These are phyloP conservation scores for Epizoanthus scotinus DNA, from an alignment of 92 coral and sea anemone species.

Conservation along the genomic window DNA sequence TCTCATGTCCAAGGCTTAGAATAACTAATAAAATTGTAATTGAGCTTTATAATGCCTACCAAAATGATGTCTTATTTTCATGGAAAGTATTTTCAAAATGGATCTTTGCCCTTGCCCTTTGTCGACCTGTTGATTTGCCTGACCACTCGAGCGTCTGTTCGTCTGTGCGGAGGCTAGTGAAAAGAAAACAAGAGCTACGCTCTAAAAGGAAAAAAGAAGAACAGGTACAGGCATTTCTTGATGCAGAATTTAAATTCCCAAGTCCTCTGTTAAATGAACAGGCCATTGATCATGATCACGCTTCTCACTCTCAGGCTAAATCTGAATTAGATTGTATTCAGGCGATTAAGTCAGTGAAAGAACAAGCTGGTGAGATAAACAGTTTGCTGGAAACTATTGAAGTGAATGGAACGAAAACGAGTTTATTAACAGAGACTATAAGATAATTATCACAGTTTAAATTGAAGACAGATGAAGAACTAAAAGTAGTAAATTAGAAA, in stretches of 20 bases:
- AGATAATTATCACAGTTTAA: no score
- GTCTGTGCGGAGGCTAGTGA: no score
- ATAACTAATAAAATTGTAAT: background rate
- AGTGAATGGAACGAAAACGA: background rate
- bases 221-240: background rate
- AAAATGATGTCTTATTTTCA: slow-evolving; percentile 5
- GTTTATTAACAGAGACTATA: background rate
- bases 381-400: slow-evolving; percentile 2
- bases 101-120: slow-evolving; percentile 7
- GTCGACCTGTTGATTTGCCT: background rate
- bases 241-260: slow-evolving; percentile 6
- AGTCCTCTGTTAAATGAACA: background rate
- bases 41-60: background rate
- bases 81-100: slow-evolving; percentile 14
- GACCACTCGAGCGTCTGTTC: slow-evolving; percentile 19
- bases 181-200: slow-evolving; percentile 9
- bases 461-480: no score
- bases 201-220: background rate
- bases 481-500: background rate
- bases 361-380: slow-evolving; percentile 3
- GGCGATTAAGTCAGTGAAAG: background rate
- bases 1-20: background rate
- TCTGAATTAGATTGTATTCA: background rate
- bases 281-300: background rate
- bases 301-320: background rate